These are phyloP conservation scores for Hystrix brachyura DNA, from an alignment of 2,113 vertebrate genomes.

Conservation along the genomic window DNA sequence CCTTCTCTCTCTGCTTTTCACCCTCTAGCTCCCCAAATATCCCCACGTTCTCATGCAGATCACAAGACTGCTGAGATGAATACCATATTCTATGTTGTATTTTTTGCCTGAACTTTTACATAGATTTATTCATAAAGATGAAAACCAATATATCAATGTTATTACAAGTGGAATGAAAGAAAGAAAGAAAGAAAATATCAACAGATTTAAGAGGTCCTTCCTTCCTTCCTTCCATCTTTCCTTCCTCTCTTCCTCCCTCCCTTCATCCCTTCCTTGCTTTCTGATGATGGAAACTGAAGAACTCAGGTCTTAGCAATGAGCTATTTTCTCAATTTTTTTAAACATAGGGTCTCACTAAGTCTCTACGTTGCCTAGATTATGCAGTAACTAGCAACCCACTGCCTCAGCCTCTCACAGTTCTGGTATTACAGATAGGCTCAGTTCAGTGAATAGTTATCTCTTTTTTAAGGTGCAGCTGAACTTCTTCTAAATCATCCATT, in stretches of 20 bases:
- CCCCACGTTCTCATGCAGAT: not conserved
- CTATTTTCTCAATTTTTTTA: not conserved
- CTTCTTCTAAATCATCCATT: not conserved
- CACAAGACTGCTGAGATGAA: not conserved
- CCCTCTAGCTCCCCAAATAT: not conserved
- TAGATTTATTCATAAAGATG: conserved; percentile 4
- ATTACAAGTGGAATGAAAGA: not conserved
- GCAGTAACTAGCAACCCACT: not conserved
- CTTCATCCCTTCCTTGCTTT: not conserved
- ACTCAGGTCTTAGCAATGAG: not conserved
- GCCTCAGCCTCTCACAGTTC: not conserved
- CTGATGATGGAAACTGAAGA: not conserved
- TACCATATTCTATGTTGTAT: not conserved
- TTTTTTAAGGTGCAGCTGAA: not conserved
- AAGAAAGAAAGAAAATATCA: not conserved
- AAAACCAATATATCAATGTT: not conserved
- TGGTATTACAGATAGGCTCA: not conserved
- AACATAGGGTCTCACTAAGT: not conserved
- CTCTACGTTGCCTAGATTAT: not conserved
- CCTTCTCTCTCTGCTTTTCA: not conserved
- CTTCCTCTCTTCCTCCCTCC: no score
- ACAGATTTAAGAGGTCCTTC: not conserved
- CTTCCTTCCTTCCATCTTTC: not conserved
- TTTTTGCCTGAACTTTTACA: not conserved
- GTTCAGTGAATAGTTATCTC: not conserved